A percentile compares a stretch with the other conserved stretches of the same genome.
Conservation (phyloP, 37 sponge, comb jelly and placozoan genomes). For the Amphimedon queenslandica region DNA sequence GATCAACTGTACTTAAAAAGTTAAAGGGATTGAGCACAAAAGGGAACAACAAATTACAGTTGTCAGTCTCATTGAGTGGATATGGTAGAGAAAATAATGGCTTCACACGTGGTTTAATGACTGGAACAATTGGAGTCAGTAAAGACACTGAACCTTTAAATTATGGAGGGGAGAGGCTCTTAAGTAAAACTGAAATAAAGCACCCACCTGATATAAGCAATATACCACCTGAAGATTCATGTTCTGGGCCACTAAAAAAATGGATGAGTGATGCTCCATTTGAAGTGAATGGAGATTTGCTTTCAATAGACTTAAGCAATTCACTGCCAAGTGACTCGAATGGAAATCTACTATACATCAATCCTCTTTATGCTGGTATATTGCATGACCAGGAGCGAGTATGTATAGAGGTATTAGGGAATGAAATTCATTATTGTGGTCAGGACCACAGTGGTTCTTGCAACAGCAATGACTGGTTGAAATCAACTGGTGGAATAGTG, state of each 20-base stretch:
- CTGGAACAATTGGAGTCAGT: constrained; percentile 36
- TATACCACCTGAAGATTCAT: neutral
- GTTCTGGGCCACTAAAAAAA: neutral
- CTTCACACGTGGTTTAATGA: constrained; percentile 9
- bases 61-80: constrained; percentile 18
- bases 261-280: constrained; percentile 46
- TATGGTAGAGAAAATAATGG: constrained; percentile 13
- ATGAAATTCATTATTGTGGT: neutral
- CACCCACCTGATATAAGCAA: neutral
- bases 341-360: constrained; percentile 8
- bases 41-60: neutral
- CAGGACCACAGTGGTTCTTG: neutral
- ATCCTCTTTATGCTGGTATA: constrained; percentile 10
- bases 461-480: neutral
- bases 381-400: neutral
- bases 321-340: constrained; percentile 1
- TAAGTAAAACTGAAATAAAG: neutral
- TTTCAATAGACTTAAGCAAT: constrained; percentile 35
- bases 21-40: neutral
- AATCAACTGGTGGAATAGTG: neutral
- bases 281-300: neutral
- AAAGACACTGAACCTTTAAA: constrained; percentile 15
- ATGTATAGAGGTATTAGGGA: neutral
- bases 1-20: neutral
- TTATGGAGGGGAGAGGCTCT: constrained; percentile 22